These are phyloP conservation scores for Diglossa cyanea DNA, from an alignment of 2,797 vertebrate species.

Conservation along the genomic window DNA sequence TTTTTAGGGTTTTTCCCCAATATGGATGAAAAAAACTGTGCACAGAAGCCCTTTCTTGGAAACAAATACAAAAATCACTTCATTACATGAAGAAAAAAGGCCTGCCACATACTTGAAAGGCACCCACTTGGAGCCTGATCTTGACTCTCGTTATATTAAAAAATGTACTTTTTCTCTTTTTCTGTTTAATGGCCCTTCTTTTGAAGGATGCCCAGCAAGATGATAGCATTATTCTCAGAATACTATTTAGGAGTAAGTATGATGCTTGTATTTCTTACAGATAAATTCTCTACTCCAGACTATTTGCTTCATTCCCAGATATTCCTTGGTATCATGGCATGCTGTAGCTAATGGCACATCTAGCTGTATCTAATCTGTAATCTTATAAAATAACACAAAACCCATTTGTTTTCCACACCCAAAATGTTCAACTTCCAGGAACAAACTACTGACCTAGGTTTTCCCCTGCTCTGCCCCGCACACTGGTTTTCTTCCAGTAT, in stretches of 20 bases:
- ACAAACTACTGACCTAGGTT: background rate
- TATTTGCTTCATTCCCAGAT: background rate
- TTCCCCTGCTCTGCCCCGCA: background rate
- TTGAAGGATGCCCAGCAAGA: background rate
- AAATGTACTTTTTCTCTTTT: background rate
- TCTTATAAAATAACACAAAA: background rate
- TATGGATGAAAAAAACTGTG: background rate
- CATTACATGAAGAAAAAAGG: background rate
- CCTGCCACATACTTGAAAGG: background rate
- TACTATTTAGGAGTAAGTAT: background rate
- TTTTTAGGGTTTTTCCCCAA: background rate
- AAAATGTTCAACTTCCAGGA: background rate
- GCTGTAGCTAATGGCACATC: background rate
- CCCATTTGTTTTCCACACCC: background rate
- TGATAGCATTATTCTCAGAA: background rate
- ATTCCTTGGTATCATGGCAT: background rate
- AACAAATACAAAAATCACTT: background rate
- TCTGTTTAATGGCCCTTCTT: background rate
- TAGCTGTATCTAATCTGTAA: background rate
- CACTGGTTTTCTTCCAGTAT: background rate
- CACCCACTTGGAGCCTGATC: accelerated
- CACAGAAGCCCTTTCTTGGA: background rate
- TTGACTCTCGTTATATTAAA: background rate
- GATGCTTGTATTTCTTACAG: background rate
- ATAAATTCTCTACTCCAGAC: background rate